These are phyloP conservation scores for Orthosia incerta DNA, from an alignment of 2,888 invertebrate species.

Conservation along the genomic window DNA sequence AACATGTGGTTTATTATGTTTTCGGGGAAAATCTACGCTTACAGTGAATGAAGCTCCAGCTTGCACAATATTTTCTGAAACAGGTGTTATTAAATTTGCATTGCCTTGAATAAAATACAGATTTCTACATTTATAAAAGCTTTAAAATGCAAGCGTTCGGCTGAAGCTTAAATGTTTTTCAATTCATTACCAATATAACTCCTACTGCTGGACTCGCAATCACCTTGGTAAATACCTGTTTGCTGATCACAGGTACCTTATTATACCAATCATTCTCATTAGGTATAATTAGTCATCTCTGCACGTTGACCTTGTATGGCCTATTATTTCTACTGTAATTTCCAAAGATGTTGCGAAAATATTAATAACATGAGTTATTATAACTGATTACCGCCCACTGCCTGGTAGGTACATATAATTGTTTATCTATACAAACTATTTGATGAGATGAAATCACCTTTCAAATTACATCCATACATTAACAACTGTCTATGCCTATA, in stretches of 20 bases:
- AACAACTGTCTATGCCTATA: slow-evolving; percentile 22
- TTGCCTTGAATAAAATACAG: slow-evolving; percentile 14
- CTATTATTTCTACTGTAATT: slow-evolving; percentile 45
- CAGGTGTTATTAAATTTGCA: slow-evolving; percentile 30
- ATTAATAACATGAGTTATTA: slow-evolving; percentile 56
- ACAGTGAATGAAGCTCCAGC: slow-evolving; percentile 43
- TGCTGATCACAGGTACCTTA: slow-evolving; percentile 16
- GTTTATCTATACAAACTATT: slow-evolving; percentile 41
- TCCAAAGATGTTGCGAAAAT: slow-evolving; percentile 51
- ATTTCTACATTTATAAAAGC: slow-evolving; percentile 60
- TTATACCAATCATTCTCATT: slow-evolving; percentile 25
- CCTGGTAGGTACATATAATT: slow-evolving; percentile 25
- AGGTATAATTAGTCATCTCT: slow-evolving; percentile 24
- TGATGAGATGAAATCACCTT: slow-evolving; percentile 40
- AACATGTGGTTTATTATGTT: not conserved
- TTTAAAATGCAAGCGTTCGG: slow-evolving; percentile 70
- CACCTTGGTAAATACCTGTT: slow-evolving; percentile 9
- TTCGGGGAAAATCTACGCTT: not conserved
- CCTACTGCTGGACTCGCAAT: slow-evolving; percentile 11
- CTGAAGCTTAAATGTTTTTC: slow-evolving; percentile 73
- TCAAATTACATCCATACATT: slow-evolving; percentile 29
- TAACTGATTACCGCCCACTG: slow-evolving; percentile 28
- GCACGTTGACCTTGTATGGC: slow-evolving; percentile 35
- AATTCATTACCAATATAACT: slow-evolving; percentile 70
- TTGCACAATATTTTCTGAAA: slow-evolving; percentile 28